Percentiles rank a stretch among this genome's conserved stretches.
These are phyloP conservation scores for Paracanthobrama guichenoti DNA, from an alignment of 2,113 vertebrate species.

Conservation along the genomic window DNA sequence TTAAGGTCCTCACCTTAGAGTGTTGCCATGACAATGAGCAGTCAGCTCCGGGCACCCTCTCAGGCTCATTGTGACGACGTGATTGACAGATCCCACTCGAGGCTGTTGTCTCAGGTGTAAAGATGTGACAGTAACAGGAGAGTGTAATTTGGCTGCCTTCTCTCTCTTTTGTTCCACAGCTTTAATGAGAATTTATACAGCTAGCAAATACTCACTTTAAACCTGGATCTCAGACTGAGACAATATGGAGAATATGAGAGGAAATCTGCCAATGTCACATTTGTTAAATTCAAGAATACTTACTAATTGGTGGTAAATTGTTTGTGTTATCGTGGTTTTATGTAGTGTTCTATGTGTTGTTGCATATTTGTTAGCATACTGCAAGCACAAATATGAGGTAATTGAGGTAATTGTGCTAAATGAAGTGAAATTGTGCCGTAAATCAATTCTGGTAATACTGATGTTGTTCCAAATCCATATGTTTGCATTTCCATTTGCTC, in stretches of 20 bases:
- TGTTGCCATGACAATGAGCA: constrained; percentile 55
- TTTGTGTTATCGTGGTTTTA: too few relatives aligned
- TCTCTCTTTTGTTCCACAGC: background rate
- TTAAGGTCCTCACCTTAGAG: constrained; percentile 48
- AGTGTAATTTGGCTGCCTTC: background rate
- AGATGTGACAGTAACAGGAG: constrained; percentile 6
- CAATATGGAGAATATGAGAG: background rate
- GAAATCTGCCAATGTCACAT: background rate
- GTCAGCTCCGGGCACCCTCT: constrained; percentile 45
- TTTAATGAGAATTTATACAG: background rate
- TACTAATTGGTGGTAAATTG: background rate
- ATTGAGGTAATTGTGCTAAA: background rate
- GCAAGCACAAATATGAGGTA: too few relatives aligned
- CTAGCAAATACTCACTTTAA: constrained; percentile 14
- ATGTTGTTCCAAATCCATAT: too few relatives aligned
- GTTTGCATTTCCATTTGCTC: too few relatives aligned
- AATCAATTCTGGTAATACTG: background rate
- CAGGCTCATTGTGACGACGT: constrained; percentile 33
- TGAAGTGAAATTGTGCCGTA: too few relatives aligned
- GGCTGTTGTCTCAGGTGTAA: constrained; percentile 44
- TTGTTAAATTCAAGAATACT: background rate
- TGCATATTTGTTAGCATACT: background rate
- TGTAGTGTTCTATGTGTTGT: too few relatives aligned
- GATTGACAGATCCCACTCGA: constrained; percentile 45
- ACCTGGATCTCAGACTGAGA: constrained; percentile 4